A percentile compares a stretch with the other conserved stretches of the same genome.
phyloP scores from a whole-genome alignment of 2,797 vertebrate species.

The Lates japonicus region DNA sequence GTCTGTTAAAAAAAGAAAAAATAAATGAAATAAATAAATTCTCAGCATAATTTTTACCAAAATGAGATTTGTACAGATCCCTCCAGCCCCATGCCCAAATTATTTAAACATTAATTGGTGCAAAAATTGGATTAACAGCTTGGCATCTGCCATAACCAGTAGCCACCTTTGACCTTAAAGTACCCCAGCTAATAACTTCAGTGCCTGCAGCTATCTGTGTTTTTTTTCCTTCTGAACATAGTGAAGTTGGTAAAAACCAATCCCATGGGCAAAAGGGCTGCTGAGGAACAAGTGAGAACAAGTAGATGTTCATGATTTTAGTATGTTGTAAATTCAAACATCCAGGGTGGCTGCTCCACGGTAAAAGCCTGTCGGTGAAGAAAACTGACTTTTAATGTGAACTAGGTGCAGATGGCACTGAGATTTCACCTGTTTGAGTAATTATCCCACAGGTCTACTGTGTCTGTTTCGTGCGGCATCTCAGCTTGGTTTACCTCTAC shows the following conservation, averaged over 20 bases:
- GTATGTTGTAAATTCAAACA: not conserved
- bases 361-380: slow-evolving; percentile 9
- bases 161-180: slow-evolving; percentile 1
- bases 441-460: not conserved
- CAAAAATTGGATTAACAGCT: not conserved
- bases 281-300: not conserved
- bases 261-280: not conserved
- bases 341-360: not conserved
- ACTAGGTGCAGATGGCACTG: not conserved
- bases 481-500: not conserved
- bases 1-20: slow-evolving; percentile 84
- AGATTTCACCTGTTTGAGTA: not conserved
- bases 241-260: not conserved
- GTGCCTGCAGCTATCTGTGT: not conserved
- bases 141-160: not conserved
- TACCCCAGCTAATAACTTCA: not conserved
- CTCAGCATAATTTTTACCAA: not conserved
- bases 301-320: not conserved
- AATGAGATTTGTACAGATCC: not conserved
- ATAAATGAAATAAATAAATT: slow-evolving; percentile 12
- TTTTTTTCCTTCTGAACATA: not conserved
- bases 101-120: not conserved
- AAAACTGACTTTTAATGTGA: not conserved
- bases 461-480: not conserved
- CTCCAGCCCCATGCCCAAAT: not conserved